Conservation (phyloP, 92 coral and sea anemone genomes). For the Parazoanthus darwini region DNA sequence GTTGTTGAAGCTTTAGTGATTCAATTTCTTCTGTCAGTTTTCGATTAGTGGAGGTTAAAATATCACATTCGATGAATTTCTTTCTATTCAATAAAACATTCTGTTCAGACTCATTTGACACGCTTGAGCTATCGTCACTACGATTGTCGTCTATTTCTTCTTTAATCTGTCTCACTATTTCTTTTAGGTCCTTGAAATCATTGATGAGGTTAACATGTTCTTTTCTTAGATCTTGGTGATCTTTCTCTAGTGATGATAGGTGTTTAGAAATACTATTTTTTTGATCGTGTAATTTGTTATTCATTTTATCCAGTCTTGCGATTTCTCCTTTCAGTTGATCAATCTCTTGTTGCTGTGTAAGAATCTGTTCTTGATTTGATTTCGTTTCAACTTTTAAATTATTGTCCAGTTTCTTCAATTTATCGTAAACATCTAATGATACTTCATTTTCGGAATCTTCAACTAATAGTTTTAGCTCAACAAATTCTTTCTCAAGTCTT, state of each 20-base stretch:
- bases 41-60: not conserved
- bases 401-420: too few relatives aligned
- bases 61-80: constrained; percentile 3
- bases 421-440: too few relatives aligned
- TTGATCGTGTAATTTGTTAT: constrained; percentile 19
- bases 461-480: too few relatives aligned
- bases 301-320: not conserved
- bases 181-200: not conserved
- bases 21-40: constrained; percentile 1
- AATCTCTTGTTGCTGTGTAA: constrained; percentile 4
- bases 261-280: constrained; percentile 10
- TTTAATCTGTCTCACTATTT: not conserved
- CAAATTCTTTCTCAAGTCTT: too few relatives aligned
- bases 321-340: constrained; percentile 12
- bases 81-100: not conserved
- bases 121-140: too few relatives aligned
- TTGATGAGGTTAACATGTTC: not conserved
- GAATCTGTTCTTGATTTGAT: too few relatives aligned
- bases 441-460: too few relatives aligned
- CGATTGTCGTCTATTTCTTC: not conserved
- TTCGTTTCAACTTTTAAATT: too few relatives aligned
- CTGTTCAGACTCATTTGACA: not conserved
- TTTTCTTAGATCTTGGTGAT: constrained; percentile 3
- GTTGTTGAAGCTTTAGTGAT: not conserved
- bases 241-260: constrained; percentile 7